Evolutionary conservation across 2,888 invertebrate genomes (phyloP), one percentile per base, ranked within the genome.

Genomic region (Frankliniella fusca): DNA sequence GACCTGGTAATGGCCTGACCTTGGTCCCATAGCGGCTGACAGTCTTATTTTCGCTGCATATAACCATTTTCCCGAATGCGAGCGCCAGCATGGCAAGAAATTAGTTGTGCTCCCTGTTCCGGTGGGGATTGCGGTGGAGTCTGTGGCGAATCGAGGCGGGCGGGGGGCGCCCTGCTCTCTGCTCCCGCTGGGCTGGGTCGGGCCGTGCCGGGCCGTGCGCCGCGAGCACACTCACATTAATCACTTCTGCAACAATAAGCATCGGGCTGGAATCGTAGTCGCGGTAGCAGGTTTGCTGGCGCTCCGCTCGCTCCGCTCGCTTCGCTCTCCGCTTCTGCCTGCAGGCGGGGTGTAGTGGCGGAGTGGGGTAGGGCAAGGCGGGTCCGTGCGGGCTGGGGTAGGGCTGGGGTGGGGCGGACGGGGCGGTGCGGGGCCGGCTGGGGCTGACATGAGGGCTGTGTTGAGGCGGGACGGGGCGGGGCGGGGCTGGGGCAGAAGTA

Each of bases 171-270:
- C 54, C 54, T 12, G 38, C 38, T 38, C 10, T 9, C 50, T 15
- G 50, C 10, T 9, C 10, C 10, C 9, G 54, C 15, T 9, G 38
- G 38, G 38, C 38, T 1, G 54, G 54, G 54, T 2, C 15, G 18
- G 54, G 54, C 54, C 3, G 54, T 3, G 38, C 38, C 38, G 54
- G 3, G 54, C 12, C 15, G 8, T 38, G 38, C 54, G 15, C 15
- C 54, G 18, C 54, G 54, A 18, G 15, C 61, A 61, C 61, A 61
- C 61, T 18, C 61, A 61, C 61, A 61, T 61, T 61, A 61, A 61
- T 61, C 61, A 61, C 61, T 61, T 61, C 61, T 61, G 61, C 61
- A 61, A 61, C 61, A 61, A 61, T 61, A 61, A 61, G 61, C 61
- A 61, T 38, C 38, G 38, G 38, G 12, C 61, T 20, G 20, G 61